These are phyloP conservation scores for Lytechinus variegatus DNA, from an alignment of 35 echinoderm and acorn worm genomes.

Conservation along the genomic window DNA sequence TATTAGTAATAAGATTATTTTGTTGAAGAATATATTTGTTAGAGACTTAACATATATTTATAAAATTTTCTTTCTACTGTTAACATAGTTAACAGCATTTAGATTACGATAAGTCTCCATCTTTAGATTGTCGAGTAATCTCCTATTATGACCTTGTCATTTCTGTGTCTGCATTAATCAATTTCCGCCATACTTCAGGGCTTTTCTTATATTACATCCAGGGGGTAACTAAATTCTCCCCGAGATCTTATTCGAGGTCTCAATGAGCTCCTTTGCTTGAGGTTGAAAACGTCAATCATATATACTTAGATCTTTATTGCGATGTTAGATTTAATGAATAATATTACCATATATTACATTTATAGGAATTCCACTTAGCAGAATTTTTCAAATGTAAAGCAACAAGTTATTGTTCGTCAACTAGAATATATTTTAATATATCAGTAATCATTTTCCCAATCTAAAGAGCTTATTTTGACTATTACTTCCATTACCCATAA, in stretches of 20 bases:
- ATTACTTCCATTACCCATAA: too few relatives aligned
- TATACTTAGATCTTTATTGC: background rate
- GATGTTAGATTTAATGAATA: background rate
- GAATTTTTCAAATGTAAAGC: too few relatives aligned
- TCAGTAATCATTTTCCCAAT: too few relatives aligned
- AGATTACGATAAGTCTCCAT: background rate
- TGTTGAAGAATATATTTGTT: too few relatives aligned
- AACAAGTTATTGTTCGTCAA: too few relatives aligned
- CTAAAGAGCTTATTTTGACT: too few relatives aligned
- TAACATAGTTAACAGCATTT: background rate
- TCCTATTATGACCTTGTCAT: background rate
- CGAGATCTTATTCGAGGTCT: background rate
- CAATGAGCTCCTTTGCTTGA: background rate
- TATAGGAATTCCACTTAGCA: background rate
- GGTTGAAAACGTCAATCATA: background rate
- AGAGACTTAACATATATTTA: too few relatives aligned
- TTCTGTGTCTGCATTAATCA: background rate
- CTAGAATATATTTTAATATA: too few relatives aligned
- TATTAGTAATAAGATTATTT: too few relatives aligned
- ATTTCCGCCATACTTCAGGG: background rate
- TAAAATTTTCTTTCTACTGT: too few relatives aligned
- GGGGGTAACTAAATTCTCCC: slow-evolving; percentile 1
- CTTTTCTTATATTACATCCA: background rate
- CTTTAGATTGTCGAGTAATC: background rate
- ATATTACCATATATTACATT: background rate